These are phyloP conservation scores for Coenobita brevimanus DNA, from an alignment of 1,140 invertebrate genomes.

Conservation along the genomic window DNA sequence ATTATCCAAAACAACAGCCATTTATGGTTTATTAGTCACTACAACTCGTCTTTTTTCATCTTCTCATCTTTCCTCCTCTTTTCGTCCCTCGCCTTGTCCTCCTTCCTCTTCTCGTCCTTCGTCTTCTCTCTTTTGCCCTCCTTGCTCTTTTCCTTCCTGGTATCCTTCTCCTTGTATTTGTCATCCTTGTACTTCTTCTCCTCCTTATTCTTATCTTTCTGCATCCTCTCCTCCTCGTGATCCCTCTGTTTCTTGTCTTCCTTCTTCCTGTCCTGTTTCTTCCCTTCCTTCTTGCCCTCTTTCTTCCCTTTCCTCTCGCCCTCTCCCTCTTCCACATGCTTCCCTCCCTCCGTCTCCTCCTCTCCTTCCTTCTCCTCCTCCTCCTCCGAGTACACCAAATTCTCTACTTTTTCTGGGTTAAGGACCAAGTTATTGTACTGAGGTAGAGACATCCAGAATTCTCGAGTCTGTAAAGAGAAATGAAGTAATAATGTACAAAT, in stretches of 20 bases:
- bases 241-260: not conserved
- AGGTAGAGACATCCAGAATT: conserved; percentile 43
- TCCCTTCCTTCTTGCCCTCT: not conserved
- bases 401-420: conserved; percentile 20
- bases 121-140: not conserved
- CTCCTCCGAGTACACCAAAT: not conserved
- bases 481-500: not conserved
- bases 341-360: not conserved
- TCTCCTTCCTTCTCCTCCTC: not conserved
- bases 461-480: conserved; percentile 22
- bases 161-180: not conserved
- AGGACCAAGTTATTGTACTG: conserved; percentile 39
- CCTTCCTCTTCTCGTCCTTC: not conserved
- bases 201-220: not conserved
- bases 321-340: not conserved
- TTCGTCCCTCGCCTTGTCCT: not conserved
- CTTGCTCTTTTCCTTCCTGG: not conserved
- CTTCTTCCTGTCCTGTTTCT: not conserved
- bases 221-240: not conserved
- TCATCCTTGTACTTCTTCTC: not conserved
- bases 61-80: not conserved
- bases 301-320: not conserved
- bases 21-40: no score
- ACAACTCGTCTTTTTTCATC: no score
- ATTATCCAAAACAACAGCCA: no score